Base-by-base conservation (phyloP, 2,888 invertebrate genomes). In the Lathronympha strigana region DNA sequence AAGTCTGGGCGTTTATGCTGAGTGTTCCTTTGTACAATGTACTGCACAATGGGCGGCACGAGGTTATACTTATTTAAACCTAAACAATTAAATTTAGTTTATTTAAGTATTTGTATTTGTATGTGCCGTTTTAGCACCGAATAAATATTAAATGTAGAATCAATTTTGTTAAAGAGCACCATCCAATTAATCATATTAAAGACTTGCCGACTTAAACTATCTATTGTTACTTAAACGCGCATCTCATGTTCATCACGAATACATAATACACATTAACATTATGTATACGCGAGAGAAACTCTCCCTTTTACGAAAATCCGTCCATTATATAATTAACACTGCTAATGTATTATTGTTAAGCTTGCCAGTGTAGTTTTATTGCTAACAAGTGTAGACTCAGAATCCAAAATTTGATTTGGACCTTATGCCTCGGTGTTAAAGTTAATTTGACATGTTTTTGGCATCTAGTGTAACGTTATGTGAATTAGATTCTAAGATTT, bases 281-380 rank as follows among this genome's bases (percentile, higher is more conserved):
- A 57, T 31, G 40, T 40, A 31, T 23, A 55, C 19, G 36, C 54
- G 54, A 15, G 47, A 63, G 47, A 47, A 38, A 63, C 51, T 60
- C 64, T 51, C 58, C 36, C 50, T 53, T 53, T 60, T 51, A 54
- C 25, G 36, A 61, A 53, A 61, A 57, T 57, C 61, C 19, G 40
- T 19, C 5, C 28, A 36, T 58, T 64, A 64, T 19, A 51, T 49
- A 57, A 63, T 63, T 49, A 13, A 31, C 33, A 33, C 57, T 45
- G 31, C 19, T 51, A 64, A 53, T 60, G 58, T 60, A 60, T 31
- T 43, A 49, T 58, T 64, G 51, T 64, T 64, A 38, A 45, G 43
- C 36, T 45, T 13, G 38, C 17, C 21, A 49, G 31, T 53, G 19
- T 19, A 28, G 28, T 49, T 40, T 45, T 36, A 54, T 25, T 33